These are phyloP conservation scores for Butorides virescens DNA, from an alignment of 2,113 vertebrate genomes.

Conservation along the genomic window DNA sequence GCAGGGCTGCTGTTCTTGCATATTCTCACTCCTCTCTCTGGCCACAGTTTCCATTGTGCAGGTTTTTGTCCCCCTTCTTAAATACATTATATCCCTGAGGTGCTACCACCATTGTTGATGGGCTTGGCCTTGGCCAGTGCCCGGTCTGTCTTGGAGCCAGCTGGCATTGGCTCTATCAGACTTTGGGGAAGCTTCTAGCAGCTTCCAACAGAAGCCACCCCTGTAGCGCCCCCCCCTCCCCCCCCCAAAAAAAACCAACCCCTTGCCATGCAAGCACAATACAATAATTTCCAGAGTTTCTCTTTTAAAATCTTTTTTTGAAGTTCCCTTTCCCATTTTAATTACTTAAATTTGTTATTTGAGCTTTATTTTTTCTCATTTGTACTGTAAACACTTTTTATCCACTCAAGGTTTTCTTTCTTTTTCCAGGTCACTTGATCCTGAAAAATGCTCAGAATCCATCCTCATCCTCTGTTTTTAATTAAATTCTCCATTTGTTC, in stretches of 20 bases:
- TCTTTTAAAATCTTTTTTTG: neutral
- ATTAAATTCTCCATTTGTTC: slow-evolving; percentile 18
- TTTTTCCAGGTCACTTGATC: slow-evolving; percentile 28
- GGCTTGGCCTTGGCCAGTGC: too few species aligned
- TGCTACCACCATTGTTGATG: neutral
- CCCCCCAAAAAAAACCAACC: too few species aligned
- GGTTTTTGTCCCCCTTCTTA: neutral
- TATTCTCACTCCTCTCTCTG: neutral
- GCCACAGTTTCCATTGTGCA: too few species aligned
- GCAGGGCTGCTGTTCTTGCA: neutral
- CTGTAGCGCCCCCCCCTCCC: neutral
- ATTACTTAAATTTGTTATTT: slow-evolving; percentile 22
- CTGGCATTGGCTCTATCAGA: neutral
- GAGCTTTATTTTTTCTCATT: slow-evolving; percentile 23
- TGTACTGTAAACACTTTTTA: slow-evolving; percentile 36
- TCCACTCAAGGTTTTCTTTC: neutral
- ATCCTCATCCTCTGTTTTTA: slow-evolving; percentile 4
- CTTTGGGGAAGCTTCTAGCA: neutral
- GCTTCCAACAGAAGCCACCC: neutral
- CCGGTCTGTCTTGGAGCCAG: neutral
- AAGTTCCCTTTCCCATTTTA: neutral
- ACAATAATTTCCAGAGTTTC: neutral
- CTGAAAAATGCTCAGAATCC: slow-evolving; percentile 17
- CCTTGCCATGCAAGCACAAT: neutral
- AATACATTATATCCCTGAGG: neutral